Conservation (phyloP, 2,888 invertebrate genomes). For the Hirtodrosophila duncani region DNA sequence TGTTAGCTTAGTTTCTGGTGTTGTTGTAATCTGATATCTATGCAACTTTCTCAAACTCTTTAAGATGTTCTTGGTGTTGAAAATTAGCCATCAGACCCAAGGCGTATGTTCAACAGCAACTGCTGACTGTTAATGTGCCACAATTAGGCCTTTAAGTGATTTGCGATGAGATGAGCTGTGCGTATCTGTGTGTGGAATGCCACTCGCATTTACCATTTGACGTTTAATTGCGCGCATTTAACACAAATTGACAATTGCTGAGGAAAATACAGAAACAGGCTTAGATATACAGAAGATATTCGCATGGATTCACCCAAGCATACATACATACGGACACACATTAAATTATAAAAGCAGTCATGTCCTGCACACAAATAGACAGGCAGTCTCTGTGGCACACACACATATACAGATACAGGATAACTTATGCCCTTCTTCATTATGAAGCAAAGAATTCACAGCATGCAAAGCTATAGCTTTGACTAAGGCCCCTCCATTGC, state of each 20-base stretch:
- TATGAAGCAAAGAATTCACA: constrained; percentile 43
- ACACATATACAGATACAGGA: background rate
- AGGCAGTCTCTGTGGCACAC: constrained; percentile 22
- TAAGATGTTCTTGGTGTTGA: too few species aligned
- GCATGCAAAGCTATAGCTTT: constrained; percentile 11
- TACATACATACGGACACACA: constrained; percentile 8
- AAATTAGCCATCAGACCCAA: too few species aligned
- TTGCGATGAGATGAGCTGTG: background rate
- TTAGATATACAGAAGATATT: background rate
- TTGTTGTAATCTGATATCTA: too few species aligned
- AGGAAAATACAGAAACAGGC: constrained; percentile 21
- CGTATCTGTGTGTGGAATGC: background rate
- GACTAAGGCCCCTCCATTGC: background rate
- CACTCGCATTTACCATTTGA: constrained; percentile 40
- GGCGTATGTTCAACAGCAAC: constrained; percentile 24
- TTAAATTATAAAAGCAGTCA: constrained; percentile 51
- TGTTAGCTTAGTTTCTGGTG: too few species aligned
- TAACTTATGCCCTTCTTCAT: constrained; percentile 26
- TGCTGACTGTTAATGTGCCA: constrained; percentile 53
- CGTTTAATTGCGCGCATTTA: constrained; percentile 66
- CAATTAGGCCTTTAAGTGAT: constrained; percentile 42
- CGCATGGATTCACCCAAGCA: background rate
- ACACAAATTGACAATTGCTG: constrained; percentile 67
- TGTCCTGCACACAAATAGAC: too few species aligned
- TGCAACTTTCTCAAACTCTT: too few species aligned